These are phyloP conservation scores for Monoplex corrugatus DNA, from an alignment of 2,888 invertebrate genomes.

Conservation along the genomic window DNA sequence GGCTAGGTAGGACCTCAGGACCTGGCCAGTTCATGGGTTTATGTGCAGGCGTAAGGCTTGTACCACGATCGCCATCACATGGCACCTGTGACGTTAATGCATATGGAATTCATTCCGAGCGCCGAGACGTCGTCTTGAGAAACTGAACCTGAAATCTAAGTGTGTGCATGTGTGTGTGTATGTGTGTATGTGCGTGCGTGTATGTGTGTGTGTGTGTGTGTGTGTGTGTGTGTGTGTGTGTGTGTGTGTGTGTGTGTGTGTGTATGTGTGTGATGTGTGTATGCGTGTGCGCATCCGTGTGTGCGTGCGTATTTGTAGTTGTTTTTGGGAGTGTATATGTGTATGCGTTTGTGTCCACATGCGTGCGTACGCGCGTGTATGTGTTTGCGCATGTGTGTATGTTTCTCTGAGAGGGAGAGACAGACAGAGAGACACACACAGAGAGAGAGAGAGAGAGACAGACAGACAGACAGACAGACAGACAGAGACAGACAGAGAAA, in stretches of 20 bases:
- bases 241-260: constrained; percentile 8
- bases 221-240: not conserved
- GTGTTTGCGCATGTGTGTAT: too few relatives aligned
- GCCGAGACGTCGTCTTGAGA: too few relatives aligned
- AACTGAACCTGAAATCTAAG: too few relatives aligned
- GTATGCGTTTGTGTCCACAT: not conserved
- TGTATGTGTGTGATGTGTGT: not conserved
- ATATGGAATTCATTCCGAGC: too few relatives aligned
- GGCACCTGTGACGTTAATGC: too few relatives aligned
- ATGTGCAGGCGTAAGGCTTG: too few relatives aligned
- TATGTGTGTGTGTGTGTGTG: not conserved
- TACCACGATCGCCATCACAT: too few relatives aligned
- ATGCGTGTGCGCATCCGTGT: not conserved
- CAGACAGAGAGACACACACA: too few relatives aligned
- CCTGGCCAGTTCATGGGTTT: too few relatives aligned
- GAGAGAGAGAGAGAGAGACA: constrained; percentile 35
- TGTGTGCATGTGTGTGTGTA: not conserved
- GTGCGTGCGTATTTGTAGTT: too few relatives aligned
- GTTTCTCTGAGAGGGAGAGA: too few relatives aligned
- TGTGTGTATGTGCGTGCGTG: not conserved
- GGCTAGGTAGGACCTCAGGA: too few relatives aligned
- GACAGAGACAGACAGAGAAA: constrained; percentile 5
- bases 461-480: constrained; percentile 40
- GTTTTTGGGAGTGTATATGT: not conserved
- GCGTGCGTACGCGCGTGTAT: constrained; percentile 13